phyloP scores from a whole-genome alignment of 2,113 vertebrate species.

The Leptobrachium leishanense region DNA sequence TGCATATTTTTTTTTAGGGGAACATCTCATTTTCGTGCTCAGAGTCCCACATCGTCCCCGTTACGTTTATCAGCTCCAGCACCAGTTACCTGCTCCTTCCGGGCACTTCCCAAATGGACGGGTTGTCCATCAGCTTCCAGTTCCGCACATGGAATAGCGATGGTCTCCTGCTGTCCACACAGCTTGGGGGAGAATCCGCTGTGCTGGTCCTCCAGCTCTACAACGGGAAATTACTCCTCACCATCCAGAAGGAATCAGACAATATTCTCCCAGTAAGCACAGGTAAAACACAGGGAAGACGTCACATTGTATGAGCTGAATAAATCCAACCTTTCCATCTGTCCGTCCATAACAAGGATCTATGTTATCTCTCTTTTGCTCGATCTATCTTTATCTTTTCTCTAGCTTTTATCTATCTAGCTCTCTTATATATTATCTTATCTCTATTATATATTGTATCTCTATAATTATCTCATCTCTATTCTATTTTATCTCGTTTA shows the following conservation, averaged over 20 bases:
- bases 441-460: too few species aligned
- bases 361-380: too few species aligned
- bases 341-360: too few species aligned
- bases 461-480: too few species aligned
- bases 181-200: constrained; percentile 73
- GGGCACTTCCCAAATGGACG: constrained; percentile 69
- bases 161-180: constrained; percentile 79
- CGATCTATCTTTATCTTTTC: too few species aligned
- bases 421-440: too few species aligned
- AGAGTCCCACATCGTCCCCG: constrained; percentile 81
- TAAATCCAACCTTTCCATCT: too few species aligned
- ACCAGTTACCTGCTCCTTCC: constrained; percentile 87
- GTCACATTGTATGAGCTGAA: too few species aligned
- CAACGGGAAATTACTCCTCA: constrained; percentile 70
- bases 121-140: constrained; percentile 86
- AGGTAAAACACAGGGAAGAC: constrained; percentile 63
- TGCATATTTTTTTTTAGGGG: constrained; percentile 70
- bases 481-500: too few species aligned
- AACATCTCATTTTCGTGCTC: constrained; percentile 96
- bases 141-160: constrained; percentile 93
- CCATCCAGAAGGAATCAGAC: constrained; percentile 69
- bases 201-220: constrained; percentile 78
- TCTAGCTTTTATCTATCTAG: too few species aligned
- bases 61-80: constrained; percentile 83
- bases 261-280: constrained; percentile 72